phyloP scores from a whole-genome alignment of 1,140 invertebrate genomes.

The Chionoecetes opilio region DNA sequence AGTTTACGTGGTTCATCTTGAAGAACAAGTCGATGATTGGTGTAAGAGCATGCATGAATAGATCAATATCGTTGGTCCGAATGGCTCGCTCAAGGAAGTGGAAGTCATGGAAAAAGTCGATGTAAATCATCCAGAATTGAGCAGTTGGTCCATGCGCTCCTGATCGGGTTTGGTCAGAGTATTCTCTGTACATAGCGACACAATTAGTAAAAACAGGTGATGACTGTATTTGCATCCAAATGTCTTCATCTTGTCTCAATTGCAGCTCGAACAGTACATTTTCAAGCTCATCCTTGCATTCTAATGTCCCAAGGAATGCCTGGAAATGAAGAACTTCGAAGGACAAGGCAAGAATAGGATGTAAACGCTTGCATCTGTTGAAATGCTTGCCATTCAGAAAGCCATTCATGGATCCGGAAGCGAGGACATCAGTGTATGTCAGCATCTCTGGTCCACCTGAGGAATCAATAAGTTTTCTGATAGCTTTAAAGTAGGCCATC shows the following conservation, averaged over 20 bases:
- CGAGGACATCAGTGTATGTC: constrained; percentile 37
- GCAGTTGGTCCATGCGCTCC: not conserved
- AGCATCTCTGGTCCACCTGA: constrained; percentile 43
- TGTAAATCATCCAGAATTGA: constrained; percentile 36
- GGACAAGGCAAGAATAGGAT: constrained; percentile 41
- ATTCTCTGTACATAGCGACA: not conserved
- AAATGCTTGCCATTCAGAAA: constrained; percentile 52
- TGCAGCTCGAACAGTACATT: constrained; percentile 11
- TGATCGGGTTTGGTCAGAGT: not conserved
- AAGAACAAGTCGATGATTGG: constrained; percentile 37
- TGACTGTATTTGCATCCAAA: not conserved
- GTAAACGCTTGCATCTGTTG: constrained; percentile 47
- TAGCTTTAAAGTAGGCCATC: constrained; percentile 45
- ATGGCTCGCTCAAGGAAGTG: constrained; percentile 14
- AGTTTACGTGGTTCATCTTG: not conserved
- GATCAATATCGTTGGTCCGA: constrained; percentile 12
- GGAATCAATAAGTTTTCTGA: not conserved
- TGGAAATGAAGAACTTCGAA: constrained; percentile 51
- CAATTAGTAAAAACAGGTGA: not conserved
- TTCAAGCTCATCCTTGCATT: constrained; percentile 14
- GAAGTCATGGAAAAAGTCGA: constrained; percentile 32
- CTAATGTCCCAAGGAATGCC: constrained; percentile 7
- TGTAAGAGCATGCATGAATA: not conserved
- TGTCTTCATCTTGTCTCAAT: not conserved
- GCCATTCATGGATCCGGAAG: not conserved